Evolutionary conservation across 2,113 vertebrate genomes (phyloP).

Genomic region (Hypomesus transpacificus): DNA sequence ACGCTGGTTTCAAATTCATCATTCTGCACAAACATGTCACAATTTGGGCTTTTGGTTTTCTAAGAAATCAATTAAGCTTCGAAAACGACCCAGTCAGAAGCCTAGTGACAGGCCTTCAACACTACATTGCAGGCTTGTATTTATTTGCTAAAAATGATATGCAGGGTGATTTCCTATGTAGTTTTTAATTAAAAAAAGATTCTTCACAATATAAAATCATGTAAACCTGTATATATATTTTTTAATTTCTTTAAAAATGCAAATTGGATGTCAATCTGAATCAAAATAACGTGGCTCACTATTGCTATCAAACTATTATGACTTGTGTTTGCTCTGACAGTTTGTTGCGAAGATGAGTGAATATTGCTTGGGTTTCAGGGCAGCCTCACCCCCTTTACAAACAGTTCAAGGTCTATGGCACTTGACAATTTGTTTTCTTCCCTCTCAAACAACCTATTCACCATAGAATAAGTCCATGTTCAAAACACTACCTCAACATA

Average conservation of each 20-base stretch:
- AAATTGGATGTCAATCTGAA: conserved; percentile 45
- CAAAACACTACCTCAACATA: conserved; percentile 22
- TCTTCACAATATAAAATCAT: conserved; percentile 67
- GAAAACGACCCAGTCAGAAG: not conserved
- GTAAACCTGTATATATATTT: conserved; percentile 62
- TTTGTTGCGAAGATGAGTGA: conserved; percentile 47
- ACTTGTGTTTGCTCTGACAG: conserved; percentile 38
- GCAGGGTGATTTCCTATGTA: conserved; percentile 56
- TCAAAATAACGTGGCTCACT: conserved; percentile 63
- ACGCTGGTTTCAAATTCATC: conserved; percentile 6
- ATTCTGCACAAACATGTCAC: conserved; percentile 21
- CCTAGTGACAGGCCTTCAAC: conserved; percentile 42
- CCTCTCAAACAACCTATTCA: conserved; percentile 12
- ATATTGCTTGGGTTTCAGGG: conserved; percentile 71
- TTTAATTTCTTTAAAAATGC: conserved; percentile 47
- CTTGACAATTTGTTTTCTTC: conserved; percentile 77
- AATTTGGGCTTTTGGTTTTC: not conserved
- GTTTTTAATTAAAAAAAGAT: conserved; percentile 62
- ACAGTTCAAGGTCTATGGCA: conserved; percentile 95
- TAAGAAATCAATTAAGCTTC: not conserved
- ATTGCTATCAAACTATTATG: conserved; percentile 68
- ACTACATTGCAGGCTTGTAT: conserved; percentile 43
- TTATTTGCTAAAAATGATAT: conserved; percentile 33
- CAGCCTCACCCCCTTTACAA: conserved; percentile 64
- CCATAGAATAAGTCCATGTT: conserved; percentile 34